These are phyloP conservation scores for Bolborhynchus lineola DNA, from an alignment of 2,113 vertebrate genomes.

Conservation along the genomic window DNA sequence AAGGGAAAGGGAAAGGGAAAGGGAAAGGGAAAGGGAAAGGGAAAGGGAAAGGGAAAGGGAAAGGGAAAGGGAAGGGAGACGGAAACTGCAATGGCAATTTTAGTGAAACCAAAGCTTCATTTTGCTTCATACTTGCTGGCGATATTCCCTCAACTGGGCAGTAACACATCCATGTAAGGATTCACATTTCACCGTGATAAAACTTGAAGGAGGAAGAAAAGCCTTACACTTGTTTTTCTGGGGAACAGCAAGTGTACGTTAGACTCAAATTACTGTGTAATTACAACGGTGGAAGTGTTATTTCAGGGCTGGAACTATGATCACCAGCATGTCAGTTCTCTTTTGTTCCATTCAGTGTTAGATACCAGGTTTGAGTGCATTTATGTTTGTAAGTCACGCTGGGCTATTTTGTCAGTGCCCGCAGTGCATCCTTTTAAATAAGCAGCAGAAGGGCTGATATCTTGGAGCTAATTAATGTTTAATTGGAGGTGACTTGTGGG, in stretches of 20 bases:
- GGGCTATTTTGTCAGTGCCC: neutral
- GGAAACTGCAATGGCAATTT: neutral
- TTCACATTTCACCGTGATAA: neutral
- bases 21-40: no score
- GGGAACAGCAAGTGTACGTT: neutral
- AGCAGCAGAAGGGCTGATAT: neutral
- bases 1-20: neutral
- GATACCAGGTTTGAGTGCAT: neutral
- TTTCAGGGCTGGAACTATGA: neutral
- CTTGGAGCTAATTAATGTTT: neutral
- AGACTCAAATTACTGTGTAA: neutral
- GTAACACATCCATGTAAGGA: neutral
- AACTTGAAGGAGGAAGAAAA: neutral
- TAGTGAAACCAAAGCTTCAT: neutral
- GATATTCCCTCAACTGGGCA: neutral
- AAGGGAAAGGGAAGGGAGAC: no score
- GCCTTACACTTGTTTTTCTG: neutral
- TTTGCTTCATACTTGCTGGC: neutral
- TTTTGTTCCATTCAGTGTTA: neutral
- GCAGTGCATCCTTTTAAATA: neutral
- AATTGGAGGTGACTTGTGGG: neutral
- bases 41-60: no score
- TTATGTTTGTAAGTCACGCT: neutral
- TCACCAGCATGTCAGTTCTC: neutral
- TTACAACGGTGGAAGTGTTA: neutral